Evolutionary conservation across 2,888 invertebrate genomes (phyloP), one percentile per base, ranked within the genome.

Genomic region (Frankliniella intonsa): DNA sequence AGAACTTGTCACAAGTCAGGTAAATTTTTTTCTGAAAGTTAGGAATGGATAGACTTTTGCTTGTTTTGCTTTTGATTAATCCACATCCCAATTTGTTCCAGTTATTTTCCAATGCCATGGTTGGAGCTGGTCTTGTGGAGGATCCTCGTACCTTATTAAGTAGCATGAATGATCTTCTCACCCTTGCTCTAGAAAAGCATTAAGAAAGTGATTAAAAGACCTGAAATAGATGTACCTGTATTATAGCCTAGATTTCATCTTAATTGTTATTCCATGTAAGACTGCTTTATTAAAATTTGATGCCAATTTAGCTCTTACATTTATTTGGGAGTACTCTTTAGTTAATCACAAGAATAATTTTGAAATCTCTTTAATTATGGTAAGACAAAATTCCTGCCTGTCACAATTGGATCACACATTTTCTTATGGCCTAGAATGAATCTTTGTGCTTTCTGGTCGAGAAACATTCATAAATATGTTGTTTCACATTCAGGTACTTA

Each of bases 31-130:
- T n/a, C n/a, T n/a, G 19, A 22, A 80, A 65, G 11, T 22, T 81
- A 19, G 49, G n/a, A 12, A 79, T 79, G 17, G 0, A 19, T 17
- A n/a, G 25, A 50, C 5, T 11, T 17, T 27, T 38, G 80, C 22
- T 17, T 55, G 27, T 83, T 51, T 22, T 12, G 51, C 50, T 62
- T 83, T 50, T 12, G 8, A 62, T n/a, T 19, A 62, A 62, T 3
- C 11, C 17, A 62, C 3, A 1, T 62, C 7, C 14, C n/a, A 14
- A 62, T n/a, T 14, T 7, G 0, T 89, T 91, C 83, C 87, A 94
- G 92, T 88, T 99, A 69, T 98, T 97, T 87, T 93, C 94, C 83
- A 97, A 98, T 88, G 95, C 97, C 0, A 96, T 99, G 96, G 95
- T 98, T 14, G 94, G 95, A 8, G 98, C 98, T 69, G 98, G 98